Evolutionary conservation across 2,888 invertebrate species (phyloP), one percentile per base, ranked within the genome.

Genomic region (Mactromeris polynyma): DNA sequence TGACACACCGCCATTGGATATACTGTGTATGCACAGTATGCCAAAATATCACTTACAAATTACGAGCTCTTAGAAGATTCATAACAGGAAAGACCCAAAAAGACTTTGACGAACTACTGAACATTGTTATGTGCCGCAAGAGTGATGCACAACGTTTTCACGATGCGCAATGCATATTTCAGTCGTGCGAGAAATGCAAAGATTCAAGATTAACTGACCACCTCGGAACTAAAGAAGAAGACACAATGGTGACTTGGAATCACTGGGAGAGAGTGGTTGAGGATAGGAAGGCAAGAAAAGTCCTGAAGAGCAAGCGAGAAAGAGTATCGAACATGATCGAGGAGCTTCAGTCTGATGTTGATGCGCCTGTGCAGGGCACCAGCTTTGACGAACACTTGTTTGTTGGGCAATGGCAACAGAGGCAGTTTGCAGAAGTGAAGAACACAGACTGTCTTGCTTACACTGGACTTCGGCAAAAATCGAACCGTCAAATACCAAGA

Each of bases 391-490:
- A 91, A 81, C 91, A 91, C 54, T 80, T 87, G 31, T 91, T 91
- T 81, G 36, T 79, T 46, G 89, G 86, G 21, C 85, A 91, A 85
- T 91, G 91, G 89, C 91, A 91, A 54, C 91, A 91, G 81, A 26
- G 83, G 38, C 91, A 89, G 86, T 91, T 89, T 86, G 33, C 40
- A 42, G 88, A 88, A 86, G 26, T 87, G 83, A n/a, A n/a, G n/a
- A n/a, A n/a, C n/a, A n/a, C n/a, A n/a, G n/a, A n/a, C n/a, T n/a
- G n/a, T n/a, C n/a, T n/a, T n/a, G n/a, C n/a, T n/a, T n/a, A n/a
- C n/a, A n/a, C n/a, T 97, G 98, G 94, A 98, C 98, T 98, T 97
- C 97, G 96, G 97, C 97, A 89, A 93, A 77, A 93, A 91, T 54
- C 38, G 91, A 19, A 77, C 84, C 33, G 26, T 86, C 19, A 64